Evolutionary conservation across 2,797 vertebrate genomes (phyloP).

Genomic region (Melanotaenia trifasciata): DNA sequence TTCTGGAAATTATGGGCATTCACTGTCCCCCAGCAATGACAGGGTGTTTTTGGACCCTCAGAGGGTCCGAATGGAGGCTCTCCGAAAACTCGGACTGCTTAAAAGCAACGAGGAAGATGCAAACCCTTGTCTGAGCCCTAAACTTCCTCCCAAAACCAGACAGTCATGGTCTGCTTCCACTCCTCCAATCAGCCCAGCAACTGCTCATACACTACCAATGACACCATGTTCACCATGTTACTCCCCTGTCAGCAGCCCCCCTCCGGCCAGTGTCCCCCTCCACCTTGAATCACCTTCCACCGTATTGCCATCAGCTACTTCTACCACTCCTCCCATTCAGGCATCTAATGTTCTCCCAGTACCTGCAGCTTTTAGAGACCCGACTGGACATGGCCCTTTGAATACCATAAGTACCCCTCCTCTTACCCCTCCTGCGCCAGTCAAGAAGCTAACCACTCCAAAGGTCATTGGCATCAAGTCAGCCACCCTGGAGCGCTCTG

Average conservation of each 20-base stretch:
- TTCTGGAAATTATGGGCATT: conserved; percentile 25
- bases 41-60: conserved; percentile 65
- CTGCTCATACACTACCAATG: conserved; percentile 14
- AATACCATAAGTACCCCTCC: neutral
- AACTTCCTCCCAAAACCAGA: conserved; percentile 49
- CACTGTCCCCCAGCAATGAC: conserved; percentile 34
- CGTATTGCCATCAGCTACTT: neutral
- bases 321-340: conserved; percentile 7
- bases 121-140: conserved; percentile 44
- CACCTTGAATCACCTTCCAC: conserved; percentile 1
- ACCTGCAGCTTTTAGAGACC: conserved; percentile 68
- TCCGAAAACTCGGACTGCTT: conserved; percentile 91
- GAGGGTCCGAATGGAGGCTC: conserved; percentile 86
- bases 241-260: neutral
- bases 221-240: conserved; percentile 20
- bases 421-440: conserved; percentile 12
- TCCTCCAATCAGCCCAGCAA: conserved; percentile 45
- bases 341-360: conserved; percentile 51
- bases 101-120: conserved; percentile 77
- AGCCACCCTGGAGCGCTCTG: conserved; percentile 86
- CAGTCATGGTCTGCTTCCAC: conserved; percentile 58
- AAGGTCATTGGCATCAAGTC: conserved; percentile 80
- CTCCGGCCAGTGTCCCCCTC: neutral
- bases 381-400: neutral
- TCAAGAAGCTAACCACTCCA: conserved; percentile 38